Base-by-base conservation (phyloP, 2,888 invertebrate genomes). In the Gymnoscelis rufifasciata region DNA sequence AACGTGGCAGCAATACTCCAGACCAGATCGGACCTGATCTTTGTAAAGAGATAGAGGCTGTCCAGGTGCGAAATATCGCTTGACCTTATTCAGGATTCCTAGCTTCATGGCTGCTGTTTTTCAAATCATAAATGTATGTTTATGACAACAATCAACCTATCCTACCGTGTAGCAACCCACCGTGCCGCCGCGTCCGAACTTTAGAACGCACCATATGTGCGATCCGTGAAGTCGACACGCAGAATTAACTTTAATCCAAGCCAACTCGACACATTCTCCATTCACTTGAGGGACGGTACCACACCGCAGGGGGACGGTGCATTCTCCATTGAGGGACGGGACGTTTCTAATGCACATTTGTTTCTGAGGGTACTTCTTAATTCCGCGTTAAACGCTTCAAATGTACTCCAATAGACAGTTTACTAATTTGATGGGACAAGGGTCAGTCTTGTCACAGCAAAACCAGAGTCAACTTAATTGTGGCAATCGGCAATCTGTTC, bases 231-330 rank as follows among this genome's bases (percentile, higher is more conserved):
- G 65, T 65, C 71, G 77, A 72, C 68, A 62, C 74, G 75, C 66
- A 51, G 76, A 74, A 76, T 82, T 82, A 78, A 71, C 69, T 64
- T 67, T 82, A 83, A 86, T 83, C 81, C 80, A 51, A 54, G 76
- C 64, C 72, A 75, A 75, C 77, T 79, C 72, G 71, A 69, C 74
- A 75, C n/a, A n/a, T n/a, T n/a, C n/a, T n/a, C n/a, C n/a, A n/a
- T n/a, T n/a, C n/a, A n/a, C n/a, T n/a, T n/a, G n/a, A n/a, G n/a
- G n/a, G n/a, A n/a, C n/a, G n/a, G n/a, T n/a, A n/a, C n/a, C n/a
- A n/a, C n/a, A n/a, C n/a, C n/a, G n/a, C n/a, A n/a, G n/a, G n/a
- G n/a, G n/a, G n/a, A n/a, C n/a, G n/a, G n/a, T n/a, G n/a, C n/a
- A n/a, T n/a, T n/a, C n/a, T n/a, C n/a, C n/a, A n/a, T n/a, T n/a